phyloP scores from a whole-genome alignment of 2,113 vertebrate genomes.

The Ascaphus truei region DNA sequence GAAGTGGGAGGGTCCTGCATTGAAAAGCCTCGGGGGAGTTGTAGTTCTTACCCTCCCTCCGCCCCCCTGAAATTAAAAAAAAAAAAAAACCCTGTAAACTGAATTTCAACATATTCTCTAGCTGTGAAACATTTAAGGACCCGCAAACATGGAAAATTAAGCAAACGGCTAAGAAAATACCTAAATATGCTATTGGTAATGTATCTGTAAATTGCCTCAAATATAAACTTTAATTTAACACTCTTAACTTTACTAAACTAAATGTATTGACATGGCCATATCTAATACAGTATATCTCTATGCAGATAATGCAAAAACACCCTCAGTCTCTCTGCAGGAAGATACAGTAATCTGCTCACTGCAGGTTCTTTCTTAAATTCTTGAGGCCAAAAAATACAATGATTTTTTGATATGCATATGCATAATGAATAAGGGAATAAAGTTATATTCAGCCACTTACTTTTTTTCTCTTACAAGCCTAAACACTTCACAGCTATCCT shows the following conservation, averaged over 20 bases:
- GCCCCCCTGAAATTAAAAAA: no score
- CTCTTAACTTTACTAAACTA: background rate
- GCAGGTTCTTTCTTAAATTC: background rate
- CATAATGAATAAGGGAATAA: background rate
- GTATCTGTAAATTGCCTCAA: no score
- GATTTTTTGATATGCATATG: background rate
- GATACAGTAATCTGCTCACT: background rate
- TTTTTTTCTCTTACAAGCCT: background rate
- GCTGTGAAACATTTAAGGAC: no score
- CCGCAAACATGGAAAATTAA: no score
- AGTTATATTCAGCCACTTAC: background rate
- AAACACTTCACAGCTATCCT: background rate
- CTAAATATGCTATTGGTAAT: no score
- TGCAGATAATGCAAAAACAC: background rate
- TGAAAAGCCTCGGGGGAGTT: no score
- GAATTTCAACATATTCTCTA: no score
- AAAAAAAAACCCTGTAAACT: no score
- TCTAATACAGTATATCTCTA: background rate
- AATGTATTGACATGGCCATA: background rate
- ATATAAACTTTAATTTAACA: background rate
- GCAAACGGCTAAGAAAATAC: no score
- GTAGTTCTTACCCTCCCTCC: no score
- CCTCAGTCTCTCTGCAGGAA: background rate
- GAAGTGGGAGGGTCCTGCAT: no score
- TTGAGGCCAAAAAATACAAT: background rate